These are phyloP conservation scores for Acyrthosiphon pisum DNA, from an alignment of 1,140 invertebrate genomes.

Conservation along the genomic window DNA sequence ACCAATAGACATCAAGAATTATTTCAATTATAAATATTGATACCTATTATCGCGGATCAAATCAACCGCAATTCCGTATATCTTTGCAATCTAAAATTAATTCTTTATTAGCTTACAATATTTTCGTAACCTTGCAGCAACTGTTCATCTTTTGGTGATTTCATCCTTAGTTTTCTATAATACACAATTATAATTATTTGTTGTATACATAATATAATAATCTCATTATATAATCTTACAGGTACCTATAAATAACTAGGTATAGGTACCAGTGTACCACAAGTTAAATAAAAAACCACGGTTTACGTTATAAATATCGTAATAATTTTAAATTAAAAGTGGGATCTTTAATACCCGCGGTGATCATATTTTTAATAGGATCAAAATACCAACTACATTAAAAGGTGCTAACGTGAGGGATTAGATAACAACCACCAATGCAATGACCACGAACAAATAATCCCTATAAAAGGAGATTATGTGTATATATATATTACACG, in stretches of 20 bases:
- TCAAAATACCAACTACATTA: conserved; percentile 34
- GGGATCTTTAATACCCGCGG: background rate
- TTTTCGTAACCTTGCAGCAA: too few relatives aligned
- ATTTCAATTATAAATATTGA: too few relatives aligned
- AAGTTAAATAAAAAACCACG: background rate
- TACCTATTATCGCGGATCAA: too few relatives aligned
- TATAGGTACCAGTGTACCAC: background rate
- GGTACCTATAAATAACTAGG: too few relatives aligned
- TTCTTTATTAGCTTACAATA: too few relatives aligned
- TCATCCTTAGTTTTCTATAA: background rate
- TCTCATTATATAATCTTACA: background rate
- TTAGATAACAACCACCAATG: conserved; percentile 7
- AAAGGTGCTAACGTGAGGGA: conserved; percentile 7
- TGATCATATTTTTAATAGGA: conserved; percentile 24
- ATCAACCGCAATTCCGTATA: too few relatives aligned
- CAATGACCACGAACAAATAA: conserved; percentile 25
- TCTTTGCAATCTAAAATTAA: too few relatives aligned
- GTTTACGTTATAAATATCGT: background rate
- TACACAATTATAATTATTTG: background rate
- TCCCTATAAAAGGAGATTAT: conserved; percentile 36
- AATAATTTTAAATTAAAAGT: background rate
- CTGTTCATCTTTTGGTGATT: background rate
- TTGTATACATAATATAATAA: background rate
- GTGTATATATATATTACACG: background rate
- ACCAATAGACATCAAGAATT: too few relatives aligned